Evolutionary conservation across 1,140 invertebrate genomes (phyloP).

Genomic region (Meloidogyne chitwoodi): DNA sequence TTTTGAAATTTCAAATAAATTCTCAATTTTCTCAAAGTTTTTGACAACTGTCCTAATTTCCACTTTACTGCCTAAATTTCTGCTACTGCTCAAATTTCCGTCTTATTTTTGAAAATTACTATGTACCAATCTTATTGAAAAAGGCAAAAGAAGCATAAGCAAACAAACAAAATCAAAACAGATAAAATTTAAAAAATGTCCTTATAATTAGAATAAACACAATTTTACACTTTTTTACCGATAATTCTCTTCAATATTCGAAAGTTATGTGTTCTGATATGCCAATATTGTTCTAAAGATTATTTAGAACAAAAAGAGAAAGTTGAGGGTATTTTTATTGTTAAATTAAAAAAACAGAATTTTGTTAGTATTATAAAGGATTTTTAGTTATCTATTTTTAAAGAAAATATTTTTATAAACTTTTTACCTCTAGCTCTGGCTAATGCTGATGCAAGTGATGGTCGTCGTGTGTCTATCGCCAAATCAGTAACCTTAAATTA

Average conservation of each 20-base stretch:
- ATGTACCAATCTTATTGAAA: too few species aligned
- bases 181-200: neutral
- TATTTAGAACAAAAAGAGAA: neutral
- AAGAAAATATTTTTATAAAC: too few species aligned
- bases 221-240: neutral
- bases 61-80: too few species aligned
- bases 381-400: too few species aligned
- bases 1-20: too few species aligned
- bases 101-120: too few species aligned
- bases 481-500: conserved; percentile 74
- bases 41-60: too few species aligned
- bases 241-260: neutral
- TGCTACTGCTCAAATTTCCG: too few species aligned
- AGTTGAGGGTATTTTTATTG: neutral
- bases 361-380: too few species aligned
- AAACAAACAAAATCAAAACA: neutral
- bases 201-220: neutral
- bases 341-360: too few species aligned
- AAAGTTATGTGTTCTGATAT: neutral
- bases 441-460: conserved; percentile 86
- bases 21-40: too few species aligned
- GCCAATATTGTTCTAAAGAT: neutral
- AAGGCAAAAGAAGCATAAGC: neutral
- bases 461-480: conserved; percentile 52
- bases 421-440: conserved; percentile 75